Evolutionary conservation across 1,140 invertebrate genomes (phyloP).

Genomic region (Caenorhabditis elegans): DNA sequence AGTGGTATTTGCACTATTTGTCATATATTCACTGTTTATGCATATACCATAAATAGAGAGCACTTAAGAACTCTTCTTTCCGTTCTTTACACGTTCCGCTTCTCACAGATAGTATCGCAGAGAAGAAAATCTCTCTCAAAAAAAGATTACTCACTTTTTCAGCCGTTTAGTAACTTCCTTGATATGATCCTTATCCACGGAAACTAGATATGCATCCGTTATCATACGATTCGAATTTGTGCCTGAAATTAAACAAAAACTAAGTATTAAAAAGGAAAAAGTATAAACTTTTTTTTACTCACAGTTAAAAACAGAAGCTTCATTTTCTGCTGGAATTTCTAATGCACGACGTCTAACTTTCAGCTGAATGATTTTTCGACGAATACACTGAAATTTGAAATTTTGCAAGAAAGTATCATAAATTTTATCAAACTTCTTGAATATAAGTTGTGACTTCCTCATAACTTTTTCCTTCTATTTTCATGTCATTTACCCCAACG

Average conservation of each 20-base stretch:
- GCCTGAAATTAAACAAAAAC: neutral
- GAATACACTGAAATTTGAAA: neutral
- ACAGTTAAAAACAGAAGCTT: slow-evolving; percentile 14
- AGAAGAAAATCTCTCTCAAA: too few relatives aligned
- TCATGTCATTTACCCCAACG: slow-evolving; percentile 39
- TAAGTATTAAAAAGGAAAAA: too few relatives aligned
- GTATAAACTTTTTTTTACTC: neutral
- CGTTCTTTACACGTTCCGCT: too few relatives aligned
- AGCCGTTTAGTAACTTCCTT: slow-evolving; percentile 38
- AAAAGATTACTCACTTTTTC: slow-evolving; percentile 24
- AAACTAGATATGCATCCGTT: slow-evolving; percentile 39
- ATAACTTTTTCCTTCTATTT: slow-evolving; percentile 36
- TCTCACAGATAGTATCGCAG: too few relatives aligned
- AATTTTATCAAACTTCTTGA: neutral
- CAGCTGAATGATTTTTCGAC: slow-evolving; percentile 2
- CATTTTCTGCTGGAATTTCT: neutral
- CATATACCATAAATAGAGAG: too few relatives aligned
- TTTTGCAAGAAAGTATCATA: too few relatives aligned
- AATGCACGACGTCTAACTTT: slow-evolving; percentile 4
- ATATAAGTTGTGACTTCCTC: slow-evolving; percentile 38
- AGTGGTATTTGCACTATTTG: too few relatives aligned
- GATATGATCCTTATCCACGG: slow-evolving; percentile 44
- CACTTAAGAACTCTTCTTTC: neutral
- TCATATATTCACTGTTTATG: neutral
- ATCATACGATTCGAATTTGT: slow-evolving; percentile 13